Evolutionary conservation across 2,113 vertebrate genomes (phyloP), one percentile per base, ranked within the genome.

Genomic region (Antennarius striatus): DNA sequence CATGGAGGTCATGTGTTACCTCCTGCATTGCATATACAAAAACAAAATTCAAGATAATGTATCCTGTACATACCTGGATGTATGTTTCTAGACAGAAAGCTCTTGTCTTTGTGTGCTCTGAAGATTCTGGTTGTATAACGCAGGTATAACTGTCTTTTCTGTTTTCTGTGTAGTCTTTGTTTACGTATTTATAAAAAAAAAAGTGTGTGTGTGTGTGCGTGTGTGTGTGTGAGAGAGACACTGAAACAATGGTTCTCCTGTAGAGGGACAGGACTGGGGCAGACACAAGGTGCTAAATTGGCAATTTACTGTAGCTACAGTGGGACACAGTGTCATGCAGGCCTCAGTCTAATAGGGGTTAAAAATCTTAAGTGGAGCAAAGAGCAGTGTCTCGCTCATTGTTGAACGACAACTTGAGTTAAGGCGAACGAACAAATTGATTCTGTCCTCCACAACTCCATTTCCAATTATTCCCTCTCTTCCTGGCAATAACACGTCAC

Each of bases 281-380:
- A 88, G 81, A 78, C 71, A 74, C 67, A 65, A 58, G 82, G 62
- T 61, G 80, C 83, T 80, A 92, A 90, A 91, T 90, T 87, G 84
- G 73, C 86, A 88, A 91, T 93, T 88, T 91, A 82, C 71, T 78
- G 82, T 42, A 73, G 72, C 67, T 61, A 77, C 69, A 73, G 68
- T 72, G 53, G 73, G 70, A 84, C 63, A 39, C 16, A 8, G 64
- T 76, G 75, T 82, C 84, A 81, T 69, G 42, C 6, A 32, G 64
- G 59, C 59, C 65, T 82, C 64, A 74, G 62, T 80, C 75, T 89
- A 82, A 85, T 84, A 63, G 83, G 79, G 84, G 82, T 85, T 86
- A 86, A 88, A 84, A 88, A 75, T 62, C 60, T 48, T 75, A 75
- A 78, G 67, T 77, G 63, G 64, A 70, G 71, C 65, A 72, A 71